A percentile compares a stretch with the other conserved stretches of the same genome.
Evolutionary conservation across 2,888 invertebrate species (phyloP).

Genomic region (Chelonus formosanus): DNA sequence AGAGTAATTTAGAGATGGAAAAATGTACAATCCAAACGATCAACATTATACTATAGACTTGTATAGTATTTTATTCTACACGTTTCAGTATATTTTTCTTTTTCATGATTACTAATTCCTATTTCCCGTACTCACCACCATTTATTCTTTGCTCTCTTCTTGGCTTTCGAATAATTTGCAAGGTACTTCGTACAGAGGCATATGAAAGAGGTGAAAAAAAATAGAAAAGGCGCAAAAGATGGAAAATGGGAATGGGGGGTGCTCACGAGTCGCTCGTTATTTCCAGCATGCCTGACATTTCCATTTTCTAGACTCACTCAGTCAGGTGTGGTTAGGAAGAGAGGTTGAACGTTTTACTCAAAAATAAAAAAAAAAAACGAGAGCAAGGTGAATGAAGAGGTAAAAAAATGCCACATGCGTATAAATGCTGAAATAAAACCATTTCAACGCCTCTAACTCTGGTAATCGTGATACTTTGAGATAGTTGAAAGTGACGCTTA

Average conservation of each 20-base stretch:
- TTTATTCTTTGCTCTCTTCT: background rate
- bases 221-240: slow-evolving; percentile 9
- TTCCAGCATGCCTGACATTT: slow-evolving; percentile 49
- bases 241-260: slow-evolving; percentile 20
- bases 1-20: slow-evolving; percentile 18
- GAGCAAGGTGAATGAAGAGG: slow-evolving; percentile 14
- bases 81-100: background rate
- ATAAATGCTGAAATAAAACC: slow-evolving; percentile 41
- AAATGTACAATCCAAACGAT: slow-evolving; percentile 19
- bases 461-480: slow-evolving; percentile 42
- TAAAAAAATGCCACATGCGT: slow-evolving; percentile 42
- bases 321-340: slow-evolving; percentile 33
- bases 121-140: no score
- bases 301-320: slow-evolving; percentile 43
- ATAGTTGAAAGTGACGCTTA: slow-evolving; percentile 31
- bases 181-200: slow-evolving; percentile 15
- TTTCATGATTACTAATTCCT: no score
- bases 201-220: slow-evolving; percentile 11
- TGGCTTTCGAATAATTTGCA: slow-evolving; percentile 2
- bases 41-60: background rate
- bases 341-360: slow-evolving; percentile 25
- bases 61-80: background rate
- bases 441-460: slow-evolving; percentile 37
- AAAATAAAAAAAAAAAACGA: no score
- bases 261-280: slow-evolving; percentile 44